These are phyloP conservation scores for Colletes latitarsis DNA, from an alignment of 1,140 invertebrate genomes.

Conservation along the genomic window DNA sequence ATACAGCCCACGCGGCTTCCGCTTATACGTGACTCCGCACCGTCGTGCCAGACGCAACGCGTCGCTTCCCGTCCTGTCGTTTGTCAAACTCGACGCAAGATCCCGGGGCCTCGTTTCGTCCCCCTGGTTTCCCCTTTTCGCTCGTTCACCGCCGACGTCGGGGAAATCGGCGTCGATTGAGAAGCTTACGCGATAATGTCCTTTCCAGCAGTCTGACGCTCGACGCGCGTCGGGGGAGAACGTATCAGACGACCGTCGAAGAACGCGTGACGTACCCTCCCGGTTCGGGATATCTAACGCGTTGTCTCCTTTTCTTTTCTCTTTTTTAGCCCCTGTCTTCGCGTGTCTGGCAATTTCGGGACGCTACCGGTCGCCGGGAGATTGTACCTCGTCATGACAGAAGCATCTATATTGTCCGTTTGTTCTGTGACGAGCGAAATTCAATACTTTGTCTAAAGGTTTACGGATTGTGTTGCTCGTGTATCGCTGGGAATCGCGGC, in stretches of 20 bases:
- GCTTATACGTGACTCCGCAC: constrained; percentile 43
- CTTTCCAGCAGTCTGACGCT: constrained; percentile 31
- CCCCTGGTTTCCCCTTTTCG: neutral
- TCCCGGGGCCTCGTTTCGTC: constrained; percentile 23
- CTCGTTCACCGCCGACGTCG: constrained; percentile 18
- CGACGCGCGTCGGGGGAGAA: constrained; percentile 8
- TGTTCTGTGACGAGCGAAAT: too few species aligned
- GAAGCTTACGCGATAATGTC: constrained; percentile 63
- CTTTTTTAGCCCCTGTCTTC: neutral
- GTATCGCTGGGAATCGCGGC: too few species aligned
- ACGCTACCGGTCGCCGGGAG: neutral
- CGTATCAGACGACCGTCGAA: constrained; percentile 16
- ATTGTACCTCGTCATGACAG: neutral
- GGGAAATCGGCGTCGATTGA: constrained; percentile 61
- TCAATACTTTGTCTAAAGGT: too few species aligned
- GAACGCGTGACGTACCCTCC: constrained; percentile 11
- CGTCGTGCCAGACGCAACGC: constrained; percentile 53
- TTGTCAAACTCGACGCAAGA: constrained; percentile 66
- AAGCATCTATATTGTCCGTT: constrained; percentile 8
- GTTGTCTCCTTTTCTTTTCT: too few species aligned
- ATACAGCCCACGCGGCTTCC: constrained; percentile 40
- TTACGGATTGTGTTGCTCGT: too few species aligned
- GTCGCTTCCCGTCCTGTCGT: constrained; percentile 60
- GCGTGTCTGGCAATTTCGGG: constrained; percentile 11
- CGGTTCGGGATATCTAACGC: neutral